Evolutionary conservation across 2,113 vertebrate species (phyloP).

Genomic region (Heliornis fulica): DNA sequence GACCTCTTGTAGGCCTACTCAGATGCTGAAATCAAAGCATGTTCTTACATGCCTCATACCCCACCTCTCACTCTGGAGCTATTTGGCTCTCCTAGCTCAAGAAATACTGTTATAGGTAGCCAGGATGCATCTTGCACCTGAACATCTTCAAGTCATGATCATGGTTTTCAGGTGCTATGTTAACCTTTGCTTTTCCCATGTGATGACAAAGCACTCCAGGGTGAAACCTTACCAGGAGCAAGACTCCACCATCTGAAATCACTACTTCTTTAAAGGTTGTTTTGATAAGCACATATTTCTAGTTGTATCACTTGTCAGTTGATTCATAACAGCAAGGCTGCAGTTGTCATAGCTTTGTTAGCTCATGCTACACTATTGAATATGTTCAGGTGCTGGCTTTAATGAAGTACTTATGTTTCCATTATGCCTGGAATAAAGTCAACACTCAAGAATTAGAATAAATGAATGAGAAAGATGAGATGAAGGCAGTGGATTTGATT

Average conservation of each 20-base stretch:
- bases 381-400: conserved; percentile 3
- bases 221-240: not conserved
- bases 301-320: not conserved
- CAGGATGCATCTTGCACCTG: not conserved
- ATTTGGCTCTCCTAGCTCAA: not conserved
- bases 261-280: not conserved
- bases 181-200: not conserved
- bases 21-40: not conserved
- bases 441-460: not conserved
- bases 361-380: not conserved
- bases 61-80: not conserved
- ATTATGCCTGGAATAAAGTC: not conserved
- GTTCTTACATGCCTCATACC: not conserved
- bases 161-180: not conserved
- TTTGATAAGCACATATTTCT: not conserved
- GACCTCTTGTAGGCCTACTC: not conserved
- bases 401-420: not conserved
- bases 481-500: not conserved
- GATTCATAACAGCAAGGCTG: not conserved
- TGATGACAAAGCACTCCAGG: not conserved
- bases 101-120: not conserved
- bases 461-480: conserved; percentile 3
- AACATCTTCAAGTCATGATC: not conserved
- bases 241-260: not conserved
- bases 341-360: not conserved